Evolutionary conservation across 2,888 invertebrate genomes (phyloP).

Genomic region (Eilema caniola): DNA sequence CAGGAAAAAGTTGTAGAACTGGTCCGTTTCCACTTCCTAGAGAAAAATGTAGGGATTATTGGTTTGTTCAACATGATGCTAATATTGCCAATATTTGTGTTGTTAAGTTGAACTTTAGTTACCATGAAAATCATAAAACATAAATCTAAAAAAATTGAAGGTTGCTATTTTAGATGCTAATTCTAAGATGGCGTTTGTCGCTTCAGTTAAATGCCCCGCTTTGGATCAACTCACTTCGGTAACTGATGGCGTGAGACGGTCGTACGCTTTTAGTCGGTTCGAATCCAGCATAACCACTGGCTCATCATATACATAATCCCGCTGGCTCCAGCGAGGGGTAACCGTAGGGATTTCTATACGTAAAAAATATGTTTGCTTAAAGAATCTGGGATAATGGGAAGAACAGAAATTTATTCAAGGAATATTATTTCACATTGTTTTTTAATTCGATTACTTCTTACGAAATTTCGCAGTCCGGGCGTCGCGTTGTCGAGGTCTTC

Average conservation of each 20-base stretch:
- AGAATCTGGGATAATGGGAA: neutral
- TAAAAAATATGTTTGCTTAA: no score
- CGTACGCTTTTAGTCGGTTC: no score
- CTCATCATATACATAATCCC: no score
- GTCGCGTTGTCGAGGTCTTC: neutral
- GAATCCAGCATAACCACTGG: no score
- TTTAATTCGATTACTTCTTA: neutral
- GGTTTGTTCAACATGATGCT: neutral
- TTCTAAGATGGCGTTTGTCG: no score
- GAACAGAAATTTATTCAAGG: neutral
- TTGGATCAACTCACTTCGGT: no score
- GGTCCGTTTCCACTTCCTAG: slow-evolving; percentile 99
- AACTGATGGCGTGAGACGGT: no score
- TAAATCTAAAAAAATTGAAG: neutral
- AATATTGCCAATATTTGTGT: no score
- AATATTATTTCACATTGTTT: neutral
- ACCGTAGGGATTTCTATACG: no score
- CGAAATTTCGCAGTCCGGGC: neutral
- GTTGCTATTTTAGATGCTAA: neutral
- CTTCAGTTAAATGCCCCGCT: no score
- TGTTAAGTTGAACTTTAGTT: neutral
- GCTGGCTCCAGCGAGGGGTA: no score
- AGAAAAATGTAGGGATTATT: neutral
- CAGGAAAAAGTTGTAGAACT: slow-evolving; percentile 98
- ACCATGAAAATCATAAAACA: no score